Percentiles rank a stretch among this genome's conserved stretches.
phyloP scores from a whole-genome alignment of 2,888 invertebrate genomes.

The Hyposoter didymator region DNA sequence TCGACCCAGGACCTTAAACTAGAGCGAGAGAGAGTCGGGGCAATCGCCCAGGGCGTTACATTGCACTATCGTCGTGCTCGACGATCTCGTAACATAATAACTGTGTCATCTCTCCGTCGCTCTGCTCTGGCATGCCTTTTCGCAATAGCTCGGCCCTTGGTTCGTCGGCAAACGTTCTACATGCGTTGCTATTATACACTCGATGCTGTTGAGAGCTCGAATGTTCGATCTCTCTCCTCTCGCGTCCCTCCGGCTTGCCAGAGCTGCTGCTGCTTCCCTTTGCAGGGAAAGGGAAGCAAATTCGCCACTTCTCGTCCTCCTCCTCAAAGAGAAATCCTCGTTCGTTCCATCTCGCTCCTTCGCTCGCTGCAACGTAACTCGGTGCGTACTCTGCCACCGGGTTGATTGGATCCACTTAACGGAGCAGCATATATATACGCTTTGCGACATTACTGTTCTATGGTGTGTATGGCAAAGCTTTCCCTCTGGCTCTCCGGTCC shows the following conservation, averaged over 20 bases:
- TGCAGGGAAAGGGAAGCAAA: neutral
- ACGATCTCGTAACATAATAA: slow-evolving; percentile 79
- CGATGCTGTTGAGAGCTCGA: slow-evolving; percentile 51
- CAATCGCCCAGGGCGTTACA: slow-evolving; percentile 79
- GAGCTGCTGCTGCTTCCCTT: slow-evolving; percentile 32
- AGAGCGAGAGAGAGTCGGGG: slow-evolving; percentile 62
- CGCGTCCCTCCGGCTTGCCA: slow-evolving; percentile 26
- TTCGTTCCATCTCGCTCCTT: slow-evolving; percentile 63
- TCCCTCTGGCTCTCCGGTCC: slow-evolving; percentile 2
- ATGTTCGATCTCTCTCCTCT: slow-evolving; percentile 54
- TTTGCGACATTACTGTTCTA: slow-evolving; percentile 82
- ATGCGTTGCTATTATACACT: slow-evolving; percentile 56
- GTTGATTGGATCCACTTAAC: slow-evolving; percentile 84
- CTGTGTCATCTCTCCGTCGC: slow-evolving; percentile 75
- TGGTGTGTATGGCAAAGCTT: slow-evolving; percentile 81
- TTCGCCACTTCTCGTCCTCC: slow-evolving; percentile 62
- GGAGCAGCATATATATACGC: slow-evolving; percentile 79
- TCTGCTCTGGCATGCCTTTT: slow-evolving; percentile 56
- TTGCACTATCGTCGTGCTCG: slow-evolving; percentile 74
- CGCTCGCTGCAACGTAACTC: slow-evolving; percentile 60
- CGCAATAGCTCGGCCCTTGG: slow-evolving; percentile 59
- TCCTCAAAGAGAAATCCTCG: slow-evolving; percentile 53
- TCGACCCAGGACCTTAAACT: too few species aligned
- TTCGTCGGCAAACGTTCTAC: slow-evolving; percentile 43
- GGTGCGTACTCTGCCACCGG: slow-evolving; percentile 76